Evolutionary conservation across 2,113 vertebrate genomes (phyloP).

Genomic region (Cacatua alba): DNA sequence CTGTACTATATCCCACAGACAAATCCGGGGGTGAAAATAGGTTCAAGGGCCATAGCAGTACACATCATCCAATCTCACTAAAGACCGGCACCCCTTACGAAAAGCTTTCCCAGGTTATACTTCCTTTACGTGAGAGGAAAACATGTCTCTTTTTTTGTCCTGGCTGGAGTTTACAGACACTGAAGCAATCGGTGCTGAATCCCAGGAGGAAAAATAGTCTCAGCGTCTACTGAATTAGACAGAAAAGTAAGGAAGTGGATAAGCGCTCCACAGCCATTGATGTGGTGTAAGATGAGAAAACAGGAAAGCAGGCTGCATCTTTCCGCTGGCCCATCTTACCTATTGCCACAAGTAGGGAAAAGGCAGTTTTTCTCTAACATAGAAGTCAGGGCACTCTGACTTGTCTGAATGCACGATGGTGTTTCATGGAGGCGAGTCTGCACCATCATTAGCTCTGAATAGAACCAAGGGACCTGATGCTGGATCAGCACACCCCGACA

Average conservation of each 20-base stretch:
- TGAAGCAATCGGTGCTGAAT: neutral
- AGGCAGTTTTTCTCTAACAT: neutral
- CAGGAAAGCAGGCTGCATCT: neutral
- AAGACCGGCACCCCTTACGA: neutral
- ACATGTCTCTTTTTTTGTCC: neutral
- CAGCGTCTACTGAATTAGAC: neutral
- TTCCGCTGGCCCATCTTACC: neutral
- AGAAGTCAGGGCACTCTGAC: neutral
- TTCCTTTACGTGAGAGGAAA: neutral
- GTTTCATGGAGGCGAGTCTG: neutral
- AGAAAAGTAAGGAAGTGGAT: neutral
- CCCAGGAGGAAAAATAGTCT: neutral
- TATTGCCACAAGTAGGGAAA: neutral
- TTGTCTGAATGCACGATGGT: neutral
- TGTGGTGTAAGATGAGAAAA: neutral
- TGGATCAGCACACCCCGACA: fast-evolving
- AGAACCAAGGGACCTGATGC: neutral
- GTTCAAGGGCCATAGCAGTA: neutral
- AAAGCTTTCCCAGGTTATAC: neutral
- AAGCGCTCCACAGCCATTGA: neutral
- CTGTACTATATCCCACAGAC: neutral
- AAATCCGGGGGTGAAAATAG: neutral
- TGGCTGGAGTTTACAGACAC: neutral
- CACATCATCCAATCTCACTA: neutral
- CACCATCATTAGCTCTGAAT: neutral